A percentile compares a stretch with the other conserved stretches of the same genome.
Evolutionary conservation across 2,888 invertebrate species (phyloP).

Genomic region (Pollenia amentaria): DNA sequence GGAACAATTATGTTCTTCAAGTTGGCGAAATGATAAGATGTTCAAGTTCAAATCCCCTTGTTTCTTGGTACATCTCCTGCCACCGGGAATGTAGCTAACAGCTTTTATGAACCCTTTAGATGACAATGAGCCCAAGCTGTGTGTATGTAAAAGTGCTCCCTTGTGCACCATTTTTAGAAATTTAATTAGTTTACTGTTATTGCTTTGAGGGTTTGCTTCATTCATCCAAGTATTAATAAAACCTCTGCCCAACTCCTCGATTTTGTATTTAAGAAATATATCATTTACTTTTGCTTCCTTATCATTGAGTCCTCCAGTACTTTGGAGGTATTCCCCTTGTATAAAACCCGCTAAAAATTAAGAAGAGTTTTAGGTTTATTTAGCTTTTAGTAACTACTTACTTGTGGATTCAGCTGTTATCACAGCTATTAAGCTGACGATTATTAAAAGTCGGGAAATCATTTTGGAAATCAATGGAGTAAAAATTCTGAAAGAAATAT

Average conservation of each 20-base stretch:
- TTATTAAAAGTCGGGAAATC: slow-evolving; percentile 5
- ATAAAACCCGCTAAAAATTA: no score
- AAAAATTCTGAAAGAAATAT: neutral
- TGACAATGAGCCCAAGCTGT: slow-evolving; percentile 85
- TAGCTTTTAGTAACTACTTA: slow-evolving; percentile 28
- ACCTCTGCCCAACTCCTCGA: slow-evolving; percentile 79
- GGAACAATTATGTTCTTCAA: slow-evolving; percentile 77
- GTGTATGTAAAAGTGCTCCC: slow-evolving; percentile 86
- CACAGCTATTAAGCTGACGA: neutral
- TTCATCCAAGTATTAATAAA: slow-evolving; percentile 79
- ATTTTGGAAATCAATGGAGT: neutral
- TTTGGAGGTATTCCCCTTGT: no score
- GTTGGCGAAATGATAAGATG: slow-evolving; percentile 77
- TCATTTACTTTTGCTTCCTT: slow-evolving; percentile 80
- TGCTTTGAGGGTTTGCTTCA: slow-evolving; percentile 85
- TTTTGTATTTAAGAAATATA: slow-evolving; percentile 81
- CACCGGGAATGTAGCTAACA: slow-evolving; percentile 85
- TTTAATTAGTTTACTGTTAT: slow-evolving; percentile 86
- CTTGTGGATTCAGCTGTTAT: slow-evolving; percentile 20
- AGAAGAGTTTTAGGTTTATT: neutral
- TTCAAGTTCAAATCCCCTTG: slow-evolving; percentile 71
- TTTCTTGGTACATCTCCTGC: slow-evolving; percentile 80
- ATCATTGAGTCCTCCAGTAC: slow-evolving; percentile 79
- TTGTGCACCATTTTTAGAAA: slow-evolving; percentile 87
- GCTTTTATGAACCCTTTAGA: slow-evolving; percentile 85